These are phyloP conservation scores for Orycteropus afer DNA, from an alignment of 2,113 vertebrate species.

Conservation along the genomic window DNA sequence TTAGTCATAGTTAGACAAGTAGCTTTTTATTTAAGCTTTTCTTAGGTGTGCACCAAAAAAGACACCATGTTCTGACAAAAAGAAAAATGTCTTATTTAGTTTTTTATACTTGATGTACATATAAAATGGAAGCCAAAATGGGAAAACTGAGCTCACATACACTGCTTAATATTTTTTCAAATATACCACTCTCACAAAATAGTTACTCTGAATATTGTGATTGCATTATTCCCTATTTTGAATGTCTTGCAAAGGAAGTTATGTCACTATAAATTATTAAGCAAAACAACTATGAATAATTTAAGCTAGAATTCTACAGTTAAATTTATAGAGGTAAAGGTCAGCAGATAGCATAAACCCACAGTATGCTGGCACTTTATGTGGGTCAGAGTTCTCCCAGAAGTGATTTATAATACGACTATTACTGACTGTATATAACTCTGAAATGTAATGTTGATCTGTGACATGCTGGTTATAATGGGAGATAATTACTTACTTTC, in stretches of 20 bases:
- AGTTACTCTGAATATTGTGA: neutral
- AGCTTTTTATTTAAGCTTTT: neutral
- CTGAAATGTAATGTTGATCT: neutral
- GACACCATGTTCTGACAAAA: neutral
- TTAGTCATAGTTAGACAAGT: neutral
- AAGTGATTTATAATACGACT: neutral
- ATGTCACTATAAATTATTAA: constrained; percentile 62
- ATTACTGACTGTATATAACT: neutral
- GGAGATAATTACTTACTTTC: neutral
- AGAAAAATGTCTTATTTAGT: neutral
- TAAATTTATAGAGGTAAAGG: constrained; percentile 44
- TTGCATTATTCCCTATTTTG: constrained; percentile 6
- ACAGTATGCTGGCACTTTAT: neutral
- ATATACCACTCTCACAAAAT: neutral
- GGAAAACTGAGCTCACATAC: neutral
- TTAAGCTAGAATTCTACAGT: constrained; percentile 57
- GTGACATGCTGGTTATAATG: neutral
- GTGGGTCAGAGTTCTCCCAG: constrained; percentile 19
- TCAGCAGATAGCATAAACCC: neutral
- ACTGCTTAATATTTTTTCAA: neutral
- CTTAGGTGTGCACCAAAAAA: neutral
- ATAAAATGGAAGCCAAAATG: neutral
- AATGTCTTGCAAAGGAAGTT: constrained; percentile 42
- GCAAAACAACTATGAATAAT: constrained; percentile 65
- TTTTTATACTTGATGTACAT: neutral